Evolutionary conservation across 1,140 invertebrate genomes (phyloP), one percentile per base, ranked within the genome.

Genomic region (Andrena cerasifolii): DNA sequence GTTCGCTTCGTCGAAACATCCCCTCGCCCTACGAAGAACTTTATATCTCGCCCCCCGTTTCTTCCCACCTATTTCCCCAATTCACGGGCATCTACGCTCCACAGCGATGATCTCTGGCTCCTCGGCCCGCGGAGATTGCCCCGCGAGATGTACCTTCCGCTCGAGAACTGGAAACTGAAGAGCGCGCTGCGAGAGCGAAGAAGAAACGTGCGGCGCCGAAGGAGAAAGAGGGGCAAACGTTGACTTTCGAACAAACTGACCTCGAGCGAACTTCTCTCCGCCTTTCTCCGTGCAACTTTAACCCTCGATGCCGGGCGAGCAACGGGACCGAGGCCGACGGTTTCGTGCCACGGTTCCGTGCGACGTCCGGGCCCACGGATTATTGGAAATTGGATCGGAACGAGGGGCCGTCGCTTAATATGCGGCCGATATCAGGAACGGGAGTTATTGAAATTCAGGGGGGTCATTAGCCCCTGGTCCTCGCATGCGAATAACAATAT

Each of bases 401-500:
- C 26, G 14, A 16, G 18, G n/a, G 49, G 28, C 26, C 58, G 24
- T 28, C 33, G n/a, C 33, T 73, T 53, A 73, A 73, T 62, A 53
- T 51, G 33, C 31, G 58, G 3, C 28, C 36, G 71, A 45, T 74
- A 45, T 43, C 33, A n/a, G 10, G 10, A 73, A 65, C 71, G 18
- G 1, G 18, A 21, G 28, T 75, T 58, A 68, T 76, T 68, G 73
- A 76, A 68, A 76, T 76, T 68, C 63, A 68, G 18, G 49, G n/a
- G 40, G 73, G 53, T 76, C 73, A 49, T 76, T 76, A 76, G 31
- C 63, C 53, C n/a, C 21, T 40, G 28, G 16, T 49, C 18, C 40
- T 68, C 43, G 73, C 73, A 68, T 59, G 73, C 53, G 63, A 59
- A 76, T 68, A 76, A 76, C 73, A 59, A 76, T 68, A 45, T 61